Evolutionary conservation across 30 jellyfish, hydroid and myxozoan genomes (phyloP), one percentile per base, ranked within the genome.

Genomic region (Cassiopea andromeda): DNA sequence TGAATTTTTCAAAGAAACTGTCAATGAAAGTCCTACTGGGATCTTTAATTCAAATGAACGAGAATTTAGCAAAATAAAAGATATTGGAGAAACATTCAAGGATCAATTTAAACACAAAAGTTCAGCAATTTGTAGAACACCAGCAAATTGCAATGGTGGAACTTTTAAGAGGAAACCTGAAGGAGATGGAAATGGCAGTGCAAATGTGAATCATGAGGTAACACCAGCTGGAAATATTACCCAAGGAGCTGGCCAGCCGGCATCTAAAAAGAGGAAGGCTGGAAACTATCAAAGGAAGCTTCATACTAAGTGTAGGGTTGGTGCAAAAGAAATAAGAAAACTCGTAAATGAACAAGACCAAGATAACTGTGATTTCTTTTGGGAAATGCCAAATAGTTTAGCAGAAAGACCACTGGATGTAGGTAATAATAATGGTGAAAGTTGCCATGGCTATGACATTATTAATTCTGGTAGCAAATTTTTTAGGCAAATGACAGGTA

Each of bases 251-350:
- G 54, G 54, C 4, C 46, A 70, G 38, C 54, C 48, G 6, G 17
- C 16, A 7, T 70, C 72, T 18, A 81, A 81, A 12, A 67, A 38
- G 70, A 87, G 57, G 58, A 87, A 78, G n/a, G 87, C 93, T 44
- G 93, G 93, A 1, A 85, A 85, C 76, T 54, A 85, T 54, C 46
- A 46, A 44, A 73, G 80, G 69, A 87, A 87, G 45, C 60, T 46
- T 5, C 85, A 77, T 49, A 44, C 89, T 19, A 77, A 87, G 43
- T 70, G 94, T 60, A 77, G 89, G 71, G 68, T 87, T 10, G 71
- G 94, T 69, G 75, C 90, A 6, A 77, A 77, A 54, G 82, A 69
- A 70, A 68, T 87, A 38, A 60, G 60, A n/a, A 87, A 17, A 48
- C 48, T 77, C 7, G 64, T 38, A 6, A 69, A 50, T 17, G 45